Conservation (phyloP, 1,140 invertebrate genomes). For the Cotesia typhae region DNA sequence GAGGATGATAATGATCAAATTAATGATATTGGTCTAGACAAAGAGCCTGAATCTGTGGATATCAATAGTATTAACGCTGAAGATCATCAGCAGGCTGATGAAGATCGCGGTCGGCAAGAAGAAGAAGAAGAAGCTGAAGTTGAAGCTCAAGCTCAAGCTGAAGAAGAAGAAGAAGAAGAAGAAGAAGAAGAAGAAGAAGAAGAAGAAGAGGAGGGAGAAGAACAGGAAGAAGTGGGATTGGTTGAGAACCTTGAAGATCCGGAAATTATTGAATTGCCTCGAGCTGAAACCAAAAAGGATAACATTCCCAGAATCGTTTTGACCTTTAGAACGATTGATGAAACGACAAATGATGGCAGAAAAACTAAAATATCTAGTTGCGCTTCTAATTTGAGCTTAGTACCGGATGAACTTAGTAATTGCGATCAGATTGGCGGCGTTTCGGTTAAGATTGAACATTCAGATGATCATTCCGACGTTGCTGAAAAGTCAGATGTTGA, state of each 20-base stretch:
- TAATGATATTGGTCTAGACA: slow-evolving; percentile 34
- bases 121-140: neutral
- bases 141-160: neutral
- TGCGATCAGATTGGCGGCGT: slow-evolving; percentile 61
- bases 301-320: slow-evolving; percentile 60
- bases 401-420: slow-evolving; percentile 58
- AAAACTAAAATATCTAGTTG: slow-evolving; percentile 63
- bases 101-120: neutral
- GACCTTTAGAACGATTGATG: slow-evolving; percentile 63
- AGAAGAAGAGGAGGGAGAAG: too few relatives aligned
- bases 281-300: slow-evolving; percentile 51
- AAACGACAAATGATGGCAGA: slow-evolving; percentile 61
- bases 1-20: slow-evolving; percentile 41
- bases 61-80: too few relatives aligned
- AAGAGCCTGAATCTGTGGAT: neutral
- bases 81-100: neutral
- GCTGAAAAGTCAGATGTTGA: slow-evolving; percentile 54
- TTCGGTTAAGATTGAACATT: slow-evolving; percentile 61
- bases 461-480: slow-evolving; percentile 53
- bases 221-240: slow-evolving; percentile 10
- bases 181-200: slow-evolving; percentile 10
- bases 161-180: slow-evolving; percentile 26
- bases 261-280: slow-evolving; percentile 40
- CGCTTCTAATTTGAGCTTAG: slow-evolving; percentile 57
- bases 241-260: slow-evolving; percentile 38